phyloP scores from a whole-genome alignment of 2,113 vertebrate species.

The Tupaia chinensis region DNA sequence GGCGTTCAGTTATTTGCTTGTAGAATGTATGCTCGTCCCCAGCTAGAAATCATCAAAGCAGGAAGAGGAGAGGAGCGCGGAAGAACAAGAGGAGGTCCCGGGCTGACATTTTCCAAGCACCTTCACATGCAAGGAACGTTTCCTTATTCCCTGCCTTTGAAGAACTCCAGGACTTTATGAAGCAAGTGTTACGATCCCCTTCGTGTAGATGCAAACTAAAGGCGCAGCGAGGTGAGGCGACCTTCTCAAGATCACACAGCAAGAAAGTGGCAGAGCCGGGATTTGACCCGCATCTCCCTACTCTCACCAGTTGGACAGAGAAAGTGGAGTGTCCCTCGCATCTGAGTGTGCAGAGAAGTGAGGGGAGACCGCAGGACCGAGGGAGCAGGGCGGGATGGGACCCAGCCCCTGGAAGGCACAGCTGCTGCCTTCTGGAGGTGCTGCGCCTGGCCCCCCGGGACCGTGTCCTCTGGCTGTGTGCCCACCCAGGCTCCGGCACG shows the following conservation, averaged over 20 bases:
- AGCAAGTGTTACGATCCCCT: background rate
- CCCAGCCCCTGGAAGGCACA: rapidly evolving
- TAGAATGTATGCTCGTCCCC: background rate
- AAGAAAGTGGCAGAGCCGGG: background rate
- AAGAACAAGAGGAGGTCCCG: background rate
- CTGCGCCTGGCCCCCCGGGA: background rate
- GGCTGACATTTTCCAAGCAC: background rate
- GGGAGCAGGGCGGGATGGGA: background rate
- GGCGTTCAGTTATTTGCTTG: background rate
- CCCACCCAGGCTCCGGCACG: background rate
- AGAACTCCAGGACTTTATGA: background rate
- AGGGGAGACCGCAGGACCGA: background rate
- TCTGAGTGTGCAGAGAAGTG: background rate
- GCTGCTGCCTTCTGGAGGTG: background rate
- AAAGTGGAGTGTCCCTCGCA: background rate
- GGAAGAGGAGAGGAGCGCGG: background rate
- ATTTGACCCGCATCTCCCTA: background rate
- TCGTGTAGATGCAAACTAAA: background rate
- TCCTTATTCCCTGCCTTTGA: background rate
- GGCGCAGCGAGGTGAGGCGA: background rate
- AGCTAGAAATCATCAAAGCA: background rate
- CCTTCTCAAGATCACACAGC: background rate
- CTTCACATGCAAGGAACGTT: background rate
- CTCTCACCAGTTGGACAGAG: background rate
- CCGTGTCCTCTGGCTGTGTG: background rate